Conservation (phyloP, 2,113 vertebrate genomes). For the Megaceryle torquata region DNA sequence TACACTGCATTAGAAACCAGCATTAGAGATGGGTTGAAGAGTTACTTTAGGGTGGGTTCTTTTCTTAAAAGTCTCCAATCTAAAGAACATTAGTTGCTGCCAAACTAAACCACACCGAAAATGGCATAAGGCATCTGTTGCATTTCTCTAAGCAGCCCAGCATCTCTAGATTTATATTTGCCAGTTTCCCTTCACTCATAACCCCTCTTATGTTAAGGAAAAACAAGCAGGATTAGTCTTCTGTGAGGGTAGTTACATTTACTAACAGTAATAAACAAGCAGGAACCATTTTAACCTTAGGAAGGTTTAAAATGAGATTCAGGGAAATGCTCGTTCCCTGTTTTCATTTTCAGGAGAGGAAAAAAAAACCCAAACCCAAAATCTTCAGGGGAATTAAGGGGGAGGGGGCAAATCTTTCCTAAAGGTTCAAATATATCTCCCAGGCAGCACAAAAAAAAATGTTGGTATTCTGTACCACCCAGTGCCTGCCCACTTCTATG, state of each 20-base stretch:
- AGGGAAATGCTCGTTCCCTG: neutral
- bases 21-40: neutral
- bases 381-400: neutral
- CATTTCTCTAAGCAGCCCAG: neutral
- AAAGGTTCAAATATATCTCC: conserved; percentile 46
- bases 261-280: neutral
- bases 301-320: neutral
- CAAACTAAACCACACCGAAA: neutral
- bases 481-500: conserved; percentile 67
- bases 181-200: neutral
- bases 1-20: neutral
- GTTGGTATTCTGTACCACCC: conserved; percentile 68
- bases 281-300: neutral
- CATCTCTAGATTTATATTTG: neutral
- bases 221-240: neutral
- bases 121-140: neutral
- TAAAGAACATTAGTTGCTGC: neutral
- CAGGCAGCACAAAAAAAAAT: conserved; percentile 45
- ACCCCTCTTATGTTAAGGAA: neutral
- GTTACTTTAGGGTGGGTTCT: neutral
- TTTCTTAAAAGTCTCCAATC: neutral
- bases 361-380: neutral
- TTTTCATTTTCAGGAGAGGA: neutral
- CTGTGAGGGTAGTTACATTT: neutral
- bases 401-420: neutral